Base-by-base conservation (phyloP, 2,888 invertebrate species). In the Microctonus brassicae region DNA sequence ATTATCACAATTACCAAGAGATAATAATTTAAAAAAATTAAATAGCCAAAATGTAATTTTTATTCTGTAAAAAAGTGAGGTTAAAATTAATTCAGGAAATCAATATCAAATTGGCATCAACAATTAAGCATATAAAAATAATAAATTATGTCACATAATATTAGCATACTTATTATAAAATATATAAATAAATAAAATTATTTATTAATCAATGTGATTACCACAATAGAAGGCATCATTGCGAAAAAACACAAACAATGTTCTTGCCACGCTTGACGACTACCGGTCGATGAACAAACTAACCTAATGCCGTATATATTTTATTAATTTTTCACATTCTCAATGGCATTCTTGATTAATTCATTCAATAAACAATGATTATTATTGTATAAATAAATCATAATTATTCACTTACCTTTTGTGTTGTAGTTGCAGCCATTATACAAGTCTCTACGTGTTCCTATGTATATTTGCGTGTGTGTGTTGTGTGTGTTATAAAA, bases 351-450 rank as follows among this genome's bases (percentile, higher is more conserved):
- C 11, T 42, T 42, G 3, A n/a, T 39, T 4, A 42, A 24, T 20
- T 42, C 9, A 39, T 24, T 39, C 4, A 36, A 26, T 24, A 24
- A 52, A 47, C 6, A 6, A 10, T 9, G 1, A 62, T 26, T 11
- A 22, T 33, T n/a, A 34, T 58, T 1, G 6, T 2, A 5, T 20
- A 5, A 5, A 39, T 52, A 53, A 24, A 9, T 39, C 36, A 53
- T 39, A 58, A 20, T 52, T 11, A 34, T 26, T 55, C 63, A 66
- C 47, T 74, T 81, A 84, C 84, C 83, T 82, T 82, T 66, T 78
- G 79, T 57, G 77, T 77, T 29, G 81, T 83, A 67, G 76, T 79
- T 73, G 81, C 80, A 76, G 81, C 83, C 84, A 84, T 84, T 76
- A 80, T 83, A 47, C 4, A 20, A 20, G 47, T 47, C 0, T 39